Evolutionary conservation across 1,140 invertebrate genomes (phyloP).

Genomic region (Rhopalosiphum maidis): DNA sequence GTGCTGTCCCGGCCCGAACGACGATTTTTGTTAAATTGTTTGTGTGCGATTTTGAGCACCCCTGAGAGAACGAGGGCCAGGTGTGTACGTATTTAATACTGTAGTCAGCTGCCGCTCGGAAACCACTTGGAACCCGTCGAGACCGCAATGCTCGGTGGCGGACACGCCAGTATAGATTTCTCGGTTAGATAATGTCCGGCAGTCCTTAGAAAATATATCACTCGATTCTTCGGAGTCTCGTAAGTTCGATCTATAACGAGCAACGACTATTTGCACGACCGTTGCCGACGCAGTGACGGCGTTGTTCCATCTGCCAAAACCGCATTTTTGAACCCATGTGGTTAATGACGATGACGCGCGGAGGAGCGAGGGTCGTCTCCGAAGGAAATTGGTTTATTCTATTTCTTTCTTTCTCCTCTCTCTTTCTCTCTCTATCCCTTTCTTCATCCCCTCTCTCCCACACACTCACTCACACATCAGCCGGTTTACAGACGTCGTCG

Average conservation of each 20-base stretch:
- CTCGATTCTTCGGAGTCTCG: background rate
- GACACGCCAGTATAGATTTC: slow-evolving; percentile 32
- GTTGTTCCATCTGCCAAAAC: slow-evolving; percentile 26
- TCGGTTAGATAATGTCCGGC: slow-evolving; percentile 34
- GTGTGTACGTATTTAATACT: background rate
- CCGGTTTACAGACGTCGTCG: background rate
- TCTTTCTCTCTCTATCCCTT: too few relatives aligned
- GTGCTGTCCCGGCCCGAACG: background rate
- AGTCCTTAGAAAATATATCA: slow-evolving; percentile 11
- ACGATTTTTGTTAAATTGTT: background rate
- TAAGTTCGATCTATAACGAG: background rate
- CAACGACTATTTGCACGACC: background rate
- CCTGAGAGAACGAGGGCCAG: background rate
- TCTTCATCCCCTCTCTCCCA: background rate
- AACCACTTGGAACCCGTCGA: background rate
- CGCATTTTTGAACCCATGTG: slow-evolving; percentile 56
- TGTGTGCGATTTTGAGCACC: slow-evolving; percentile 1
- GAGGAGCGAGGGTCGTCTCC: slow-evolving; percentile 36
- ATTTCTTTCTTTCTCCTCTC: background rate
- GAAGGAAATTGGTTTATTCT: slow-evolving; percentile 30
- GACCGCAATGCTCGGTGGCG: background rate
- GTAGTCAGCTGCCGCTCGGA: background rate
- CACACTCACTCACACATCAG: background rate
- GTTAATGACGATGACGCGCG: background rate
- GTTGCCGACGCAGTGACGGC: background rate